These are phyloP conservation scores for Phaedon cochleariae DNA, from an alignment of 2,888 invertebrate species.

Conservation along the genomic window DNA sequence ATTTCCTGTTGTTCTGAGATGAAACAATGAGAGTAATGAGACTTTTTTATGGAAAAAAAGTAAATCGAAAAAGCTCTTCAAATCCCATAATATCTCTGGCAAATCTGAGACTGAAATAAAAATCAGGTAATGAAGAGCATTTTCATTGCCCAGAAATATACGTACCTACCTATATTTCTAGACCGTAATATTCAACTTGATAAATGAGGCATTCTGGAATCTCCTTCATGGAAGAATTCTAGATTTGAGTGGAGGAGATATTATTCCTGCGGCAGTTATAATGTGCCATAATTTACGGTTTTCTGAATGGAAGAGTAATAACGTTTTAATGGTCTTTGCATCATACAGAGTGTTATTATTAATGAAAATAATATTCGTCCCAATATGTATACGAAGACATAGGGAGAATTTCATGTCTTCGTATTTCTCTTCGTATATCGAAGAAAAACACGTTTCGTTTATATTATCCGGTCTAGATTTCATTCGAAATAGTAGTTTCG, in stretches of 20 bases:
- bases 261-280: not conserved
- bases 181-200: not conserved
- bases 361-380: not conserved
- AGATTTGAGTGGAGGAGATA: not conserved
- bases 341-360: not conserved
- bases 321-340: not conserved
- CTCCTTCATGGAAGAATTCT: not conserved
- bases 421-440: too few species aligned
- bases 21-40: too few species aligned
- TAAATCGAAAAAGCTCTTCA: not conserved
- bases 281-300: not conserved
- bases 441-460: too few species aligned
- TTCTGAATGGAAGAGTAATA: not conserved
- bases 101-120: not conserved
- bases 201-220: not conserved
- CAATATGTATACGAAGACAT: not conserved
- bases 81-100: not conserved
- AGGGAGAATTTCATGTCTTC: too few species aligned
- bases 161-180: not conserved
- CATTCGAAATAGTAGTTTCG: too few species aligned
- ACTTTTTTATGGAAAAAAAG: too few species aligned
- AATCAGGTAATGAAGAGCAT: not conserved
- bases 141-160: not conserved
- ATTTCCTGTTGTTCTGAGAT: too few species aligned
- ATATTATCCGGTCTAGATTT: too few species aligned